These are phyloP conservation scores for Psix sp. DNA, from an alignment of 1,140 invertebrate species.

Conservation along the genomic window DNA sequence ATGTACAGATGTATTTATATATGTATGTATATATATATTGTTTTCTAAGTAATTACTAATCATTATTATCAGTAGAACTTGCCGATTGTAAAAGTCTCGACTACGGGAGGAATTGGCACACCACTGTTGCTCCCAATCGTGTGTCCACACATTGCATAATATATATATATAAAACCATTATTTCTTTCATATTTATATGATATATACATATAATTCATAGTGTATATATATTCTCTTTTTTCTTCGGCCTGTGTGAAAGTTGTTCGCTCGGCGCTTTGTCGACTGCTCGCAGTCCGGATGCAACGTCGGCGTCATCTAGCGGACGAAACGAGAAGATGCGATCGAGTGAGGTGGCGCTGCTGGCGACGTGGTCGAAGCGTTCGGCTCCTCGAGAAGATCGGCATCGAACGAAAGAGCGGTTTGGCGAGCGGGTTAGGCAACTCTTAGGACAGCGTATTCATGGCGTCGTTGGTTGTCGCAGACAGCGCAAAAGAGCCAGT, in stretches of 20 bases:
- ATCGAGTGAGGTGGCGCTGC: constrained; percentile 1
- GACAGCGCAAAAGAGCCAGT: constrained; percentile 77
- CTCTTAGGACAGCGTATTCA: constrained; percentile 77
- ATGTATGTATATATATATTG: constrained; percentile 31
- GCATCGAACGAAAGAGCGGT: no score
- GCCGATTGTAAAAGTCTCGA: constrained; percentile 30
- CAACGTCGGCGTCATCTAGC: constrained; percentile 1
- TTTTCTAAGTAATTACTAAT: constrained; percentile 51
- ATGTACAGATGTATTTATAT: constrained; percentile 9
- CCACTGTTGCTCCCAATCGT: constrained; percentile 74
- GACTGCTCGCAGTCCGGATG: no score
- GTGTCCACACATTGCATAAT: constrained; percentile 15
- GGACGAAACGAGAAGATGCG: not conserved
- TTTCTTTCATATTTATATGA: constrained; percentile 24
- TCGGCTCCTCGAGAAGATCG: constrained; percentile 6
- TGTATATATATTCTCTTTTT: constrained; percentile 53
- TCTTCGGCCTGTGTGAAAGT: constrained; percentile 10
- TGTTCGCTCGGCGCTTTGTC: constrained; percentile 11
- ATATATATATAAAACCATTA: constrained; percentile 44
- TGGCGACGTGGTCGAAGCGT: no score
- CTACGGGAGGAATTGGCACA: constrained; percentile 74
- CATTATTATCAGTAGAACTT: constrained; percentile 28
- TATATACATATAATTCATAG: constrained; percentile 41
- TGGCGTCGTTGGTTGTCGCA: constrained; percentile 76
- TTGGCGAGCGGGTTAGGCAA: not conserved